phyloP scores from a whole-genome alignment of 2,113 vertebrate genomes.

The Spea bombifrons region DNA sequence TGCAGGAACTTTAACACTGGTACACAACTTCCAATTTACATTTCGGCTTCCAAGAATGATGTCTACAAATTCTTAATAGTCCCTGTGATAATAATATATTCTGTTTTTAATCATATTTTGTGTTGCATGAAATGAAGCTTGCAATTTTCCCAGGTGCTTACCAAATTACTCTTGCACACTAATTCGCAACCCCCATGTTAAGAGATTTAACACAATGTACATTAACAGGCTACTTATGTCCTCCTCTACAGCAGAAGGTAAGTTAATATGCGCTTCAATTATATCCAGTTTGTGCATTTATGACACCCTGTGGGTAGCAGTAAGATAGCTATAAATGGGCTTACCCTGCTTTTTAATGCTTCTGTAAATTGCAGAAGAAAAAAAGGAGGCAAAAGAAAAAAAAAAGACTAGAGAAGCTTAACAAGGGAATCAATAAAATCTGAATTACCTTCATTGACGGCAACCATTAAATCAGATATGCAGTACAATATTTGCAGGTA shows the following conservation, averaged over 20 bases:
- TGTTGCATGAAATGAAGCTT: slow-evolving; percentile 79
- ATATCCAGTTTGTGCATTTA: slow-evolving; percentile 88
- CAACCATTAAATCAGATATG: slow-evolving; percentile 44
- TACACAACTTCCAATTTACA: slow-evolving; percentile 92
- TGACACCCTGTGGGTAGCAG: slow-evolving; percentile 71
- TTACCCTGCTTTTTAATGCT: slow-evolving; percentile 65
- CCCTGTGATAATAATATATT: slow-evolving; percentile 95
- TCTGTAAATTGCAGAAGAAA: slow-evolving; percentile 55
- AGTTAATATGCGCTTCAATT: slow-evolving; percentile 89
- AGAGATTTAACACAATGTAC: slow-evolving; percentile 79
- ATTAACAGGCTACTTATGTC: slow-evolving; percentile 81
- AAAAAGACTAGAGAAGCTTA: slow-evolving; percentile 51
- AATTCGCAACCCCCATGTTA: slow-evolving; percentile 85
- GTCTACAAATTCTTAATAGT: slow-evolving; percentile 97
- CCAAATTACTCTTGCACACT: slow-evolving; percentile 90
- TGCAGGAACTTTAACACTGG: slow-evolving; percentile 77
- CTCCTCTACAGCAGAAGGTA: slow-evolving; percentile 85
- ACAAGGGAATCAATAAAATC: slow-evolving; percentile 54
- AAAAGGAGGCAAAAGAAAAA: slow-evolving; percentile 39
- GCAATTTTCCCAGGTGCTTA: slow-evolving; percentile 89
- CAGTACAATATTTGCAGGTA: slow-evolving; percentile 35
- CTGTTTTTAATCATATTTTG: slow-evolving; percentile 96
- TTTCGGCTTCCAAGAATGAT: slow-evolving; percentile 84
- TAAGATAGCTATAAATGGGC: slow-evolving; percentile 67
- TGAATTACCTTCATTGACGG: slow-evolving; percentile 45